These are phyloP conservation scores for Caenorhabditis remanei DNA, from an alignment of 1,140 invertebrate species.

Conservation along the genomic window DNA sequence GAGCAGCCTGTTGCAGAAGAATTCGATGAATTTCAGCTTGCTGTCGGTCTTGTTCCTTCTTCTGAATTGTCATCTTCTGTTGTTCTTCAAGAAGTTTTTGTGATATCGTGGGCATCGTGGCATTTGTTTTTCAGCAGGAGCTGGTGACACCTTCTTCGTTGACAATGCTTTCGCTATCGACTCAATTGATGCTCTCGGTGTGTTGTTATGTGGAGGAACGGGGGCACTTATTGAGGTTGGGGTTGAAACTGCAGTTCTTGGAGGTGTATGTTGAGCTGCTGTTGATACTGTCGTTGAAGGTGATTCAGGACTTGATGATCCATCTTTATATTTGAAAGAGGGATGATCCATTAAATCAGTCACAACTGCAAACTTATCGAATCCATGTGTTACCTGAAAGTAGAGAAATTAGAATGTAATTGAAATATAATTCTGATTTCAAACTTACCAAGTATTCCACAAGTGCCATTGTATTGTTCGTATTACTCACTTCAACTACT, in stretches of 20 bases:
- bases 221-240: conserved; percentile 22
- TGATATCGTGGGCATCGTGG: too few relatives aligned
- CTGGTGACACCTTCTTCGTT: neutral
- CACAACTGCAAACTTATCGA: conserved; percentile 62
- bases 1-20: conserved; percentile 27
- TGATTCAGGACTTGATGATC: conserved; percentile 41
- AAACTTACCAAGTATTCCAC: conserved; percentile 59
- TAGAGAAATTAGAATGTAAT: neutral
- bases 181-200: conserved; percentile 22
- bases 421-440: neutral
- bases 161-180: conserved; percentile 18
- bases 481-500: conserved; percentile 60
- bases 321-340: conserved; percentile 56
- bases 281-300: conserved; percentile 31
- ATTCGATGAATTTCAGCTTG: conserved; percentile 50
- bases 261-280: conserved; percentile 13
- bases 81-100: conserved; percentile 26
- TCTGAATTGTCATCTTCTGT: conserved; percentile 5
- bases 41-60: conserved; percentile 41
- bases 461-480: conserved; percentile 59
- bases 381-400: conserved; percentile 63
- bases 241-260: conserved; percentile 24
- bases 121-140: conserved; percentile 7
- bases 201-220: conserved; percentile 18
- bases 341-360: conserved; percentile 58